phyloP scores from a whole-genome alignment of 30 jellyfish, hydroid and myxozoan genomes.

The Hydractinia symbiolongicarpus region DNA sequence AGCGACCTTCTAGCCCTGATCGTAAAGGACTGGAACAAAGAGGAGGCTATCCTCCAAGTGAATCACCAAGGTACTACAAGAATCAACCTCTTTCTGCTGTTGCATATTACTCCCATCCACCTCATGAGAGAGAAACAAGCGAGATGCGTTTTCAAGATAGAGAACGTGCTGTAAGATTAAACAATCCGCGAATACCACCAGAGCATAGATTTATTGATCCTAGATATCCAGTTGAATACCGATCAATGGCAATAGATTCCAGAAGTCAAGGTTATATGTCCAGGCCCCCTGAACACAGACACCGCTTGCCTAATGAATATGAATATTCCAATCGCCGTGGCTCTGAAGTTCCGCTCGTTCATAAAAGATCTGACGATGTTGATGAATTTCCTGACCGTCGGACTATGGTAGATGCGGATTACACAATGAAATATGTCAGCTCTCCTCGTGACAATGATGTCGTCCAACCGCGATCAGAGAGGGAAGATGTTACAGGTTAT shows the following conservation, averaged over 20 bases:
- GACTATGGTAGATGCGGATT: too few relatives aligned
- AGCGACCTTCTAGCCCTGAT: background rate
- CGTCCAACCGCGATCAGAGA: conserved; percentile 3
- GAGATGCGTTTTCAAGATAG: background rate
- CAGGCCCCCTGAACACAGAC: background rate
- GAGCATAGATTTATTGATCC: conserved; percentile 8
- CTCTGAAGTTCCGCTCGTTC: background rate
- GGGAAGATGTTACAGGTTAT: background rate
- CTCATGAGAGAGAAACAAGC: background rate
- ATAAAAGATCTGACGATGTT: background rate
- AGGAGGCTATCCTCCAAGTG: background rate
- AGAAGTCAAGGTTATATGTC: background rate
- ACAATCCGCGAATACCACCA: background rate
- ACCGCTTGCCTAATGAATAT: background rate
- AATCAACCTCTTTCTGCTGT: background rate
- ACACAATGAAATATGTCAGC: background rate
- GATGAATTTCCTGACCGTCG: background rate
- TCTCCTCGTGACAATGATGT: background rate
- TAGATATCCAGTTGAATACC: background rate
- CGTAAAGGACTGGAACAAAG: background rate
- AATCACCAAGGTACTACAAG: background rate
- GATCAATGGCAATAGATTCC: background rate
- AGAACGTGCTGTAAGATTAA: background rate
- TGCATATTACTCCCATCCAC: background rate
- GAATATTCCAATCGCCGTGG: background rate